Base-by-base conservation (phyloP, 2,113 vertebrate species). In the Eolophus roseicapilla region DNA sequence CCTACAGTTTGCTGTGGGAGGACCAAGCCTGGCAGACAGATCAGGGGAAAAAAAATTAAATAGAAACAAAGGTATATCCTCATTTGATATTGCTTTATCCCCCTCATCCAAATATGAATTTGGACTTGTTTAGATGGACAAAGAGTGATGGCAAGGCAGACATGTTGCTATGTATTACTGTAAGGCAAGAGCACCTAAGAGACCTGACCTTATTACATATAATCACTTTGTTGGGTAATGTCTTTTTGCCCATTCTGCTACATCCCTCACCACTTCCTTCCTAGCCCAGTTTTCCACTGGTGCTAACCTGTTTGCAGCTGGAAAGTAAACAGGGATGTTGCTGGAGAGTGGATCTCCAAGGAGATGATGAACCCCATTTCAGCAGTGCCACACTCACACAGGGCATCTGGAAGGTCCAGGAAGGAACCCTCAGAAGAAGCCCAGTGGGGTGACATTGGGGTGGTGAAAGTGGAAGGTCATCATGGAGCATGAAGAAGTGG, bases 391-490 rank as follows among this genome's bases (percentile, higher is more conserved):
- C 44, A 9, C 20, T 78, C 24, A 59, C 14, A 41, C 14, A 6
- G 0, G 2, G 14, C 3, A 4, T 1, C 0, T n/a, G 46, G 28
- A 75, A 7, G 33, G 21, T 27, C 19, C 21, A 50, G 35, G 65
- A 35, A 70, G 60, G 29, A 31, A 24, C 9, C 9, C 43, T 35
- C 4, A 8, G 55, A 77, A 84, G 50, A 82, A 69, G 52, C 21
- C 33, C 2, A 1, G 17, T 3, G 4, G 6, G 6, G 21, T 91
- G 28, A 13, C 5, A 15, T 73, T 39, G 28, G 20, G 15, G 33
- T 17, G 23, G 6, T 79, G 5, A 21, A 87, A 73, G 20, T 10
- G 11, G 27, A 47, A 84, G 9, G 28, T 6, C 0, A 2, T 27
- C 15, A 59, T 37, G 27, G 37, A 76, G 41, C 8, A 7, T 4